These are phyloP conservation scores for Lamproptera curius DNA, from an alignment of 2,888 invertebrate genomes.

Conservation along the genomic window DNA sequence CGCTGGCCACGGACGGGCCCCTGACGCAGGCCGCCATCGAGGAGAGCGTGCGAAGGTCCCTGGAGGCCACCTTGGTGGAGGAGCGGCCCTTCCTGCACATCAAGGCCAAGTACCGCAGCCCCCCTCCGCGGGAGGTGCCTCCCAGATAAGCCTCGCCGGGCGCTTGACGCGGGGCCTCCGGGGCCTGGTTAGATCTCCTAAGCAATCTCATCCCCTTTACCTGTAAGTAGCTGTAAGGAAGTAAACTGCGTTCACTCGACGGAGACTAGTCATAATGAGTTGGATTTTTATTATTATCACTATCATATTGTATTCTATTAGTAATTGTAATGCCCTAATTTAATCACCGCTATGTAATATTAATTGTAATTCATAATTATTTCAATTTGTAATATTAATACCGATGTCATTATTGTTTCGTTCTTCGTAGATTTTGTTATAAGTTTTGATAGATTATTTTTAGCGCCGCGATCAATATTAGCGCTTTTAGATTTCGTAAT, in stretches of 20 bases:
- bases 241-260: constrained; percentile 34
- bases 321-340: constrained; percentile 30
- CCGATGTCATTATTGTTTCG: constrained; percentile 32
- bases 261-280: constrained; percentile 57
- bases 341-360: constrained; percentile 30
- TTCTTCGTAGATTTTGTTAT: constrained; percentile 19
- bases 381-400: constrained; percentile 32
- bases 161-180: constrained; percentile 17
- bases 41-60: constrained; percentile 63
- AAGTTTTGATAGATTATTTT: constrained; percentile 24
- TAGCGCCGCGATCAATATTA: constrained; percentile 23
- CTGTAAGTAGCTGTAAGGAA: constrained; percentile 36
- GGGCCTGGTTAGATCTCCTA: constrained; percentile 58
- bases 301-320: constrained; percentile 31
- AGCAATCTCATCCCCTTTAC: constrained; percentile 51
- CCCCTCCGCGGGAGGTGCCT: constrained; percentile 80
- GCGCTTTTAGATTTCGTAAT: constrained; percentile 32
- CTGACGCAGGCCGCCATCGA: constrained; percentile 71
- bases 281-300: constrained; percentile 28
- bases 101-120: constrained; percentile 85
- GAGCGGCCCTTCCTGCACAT: constrained; percentile 82
- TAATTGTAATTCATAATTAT: constrained; percentile 31
- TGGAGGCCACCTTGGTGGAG: constrained; percentile 61
- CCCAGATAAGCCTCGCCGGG: constrained; percentile 65
- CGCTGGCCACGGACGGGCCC: constrained; percentile 43